A percentile compares a stretch with the other conserved stretches of the same genome.
phyloP scores from a whole-genome alignment of 2,888 invertebrate genomes.

The Gerosis bhagava region DNA sequence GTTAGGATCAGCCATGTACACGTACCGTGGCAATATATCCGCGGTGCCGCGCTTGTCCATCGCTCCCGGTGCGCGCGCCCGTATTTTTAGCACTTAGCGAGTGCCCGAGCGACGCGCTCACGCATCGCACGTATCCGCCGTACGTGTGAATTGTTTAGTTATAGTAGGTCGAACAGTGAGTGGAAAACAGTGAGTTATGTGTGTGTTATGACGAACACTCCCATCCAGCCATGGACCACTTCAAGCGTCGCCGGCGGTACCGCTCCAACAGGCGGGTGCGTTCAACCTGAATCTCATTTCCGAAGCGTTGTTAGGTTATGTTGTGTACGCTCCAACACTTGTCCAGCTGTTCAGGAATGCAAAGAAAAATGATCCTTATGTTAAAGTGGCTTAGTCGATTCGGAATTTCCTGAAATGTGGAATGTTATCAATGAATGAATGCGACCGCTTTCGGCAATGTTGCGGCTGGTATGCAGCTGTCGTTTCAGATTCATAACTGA shows the following conservation, averaged over 20 bases:
- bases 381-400: neutral
- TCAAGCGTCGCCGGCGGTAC: conserved; percentile 59
- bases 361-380: conserved; percentile 8
- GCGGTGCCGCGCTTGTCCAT: conserved; percentile 37
- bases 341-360: conserved; percentile 9
- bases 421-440: conserved; percentile 14
- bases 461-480: conserved; percentile 18
- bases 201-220: conserved; percentile 72
- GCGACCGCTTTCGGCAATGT: conserved; percentile 5
- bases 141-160: conserved; percentile 27
- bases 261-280: conserved; percentile 58
- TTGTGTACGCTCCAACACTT: conserved; percentile 3
- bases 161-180: conserved; percentile 46
- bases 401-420: too few species aligned
- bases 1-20: conserved; percentile 28
- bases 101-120: conserved; percentile 47
- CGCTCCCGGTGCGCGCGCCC: conserved; percentile 33
- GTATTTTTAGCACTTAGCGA: conserved; percentile 70
- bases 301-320: conserved; percentile 15
- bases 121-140: conserved; percentile 38
- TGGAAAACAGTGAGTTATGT: conserved; percentile 46
- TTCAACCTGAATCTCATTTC: conserved; percentile 17
- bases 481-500: conserved; percentile 18
- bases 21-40: conserved; percentile 27
- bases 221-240: conserved; percentile 50